A percentile compares a stretch with the other conserved stretches of the same genome.
Conservation (phyloP, 2,888 invertebrate species). For the Synergus itoensis region DNA sequence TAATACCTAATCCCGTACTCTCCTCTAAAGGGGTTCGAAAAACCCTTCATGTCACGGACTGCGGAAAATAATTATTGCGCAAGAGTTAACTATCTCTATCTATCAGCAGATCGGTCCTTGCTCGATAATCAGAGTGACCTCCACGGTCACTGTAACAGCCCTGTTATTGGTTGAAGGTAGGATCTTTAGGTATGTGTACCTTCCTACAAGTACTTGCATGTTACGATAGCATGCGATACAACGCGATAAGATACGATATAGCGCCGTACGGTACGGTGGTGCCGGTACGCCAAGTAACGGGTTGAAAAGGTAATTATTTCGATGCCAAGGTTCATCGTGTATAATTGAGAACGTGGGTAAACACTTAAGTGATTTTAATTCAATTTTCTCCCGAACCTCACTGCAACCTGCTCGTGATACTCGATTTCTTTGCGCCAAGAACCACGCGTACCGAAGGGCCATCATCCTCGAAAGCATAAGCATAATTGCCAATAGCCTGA, state of each 20-base stretch:
- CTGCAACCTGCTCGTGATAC: slow-evolving; percentile 60
- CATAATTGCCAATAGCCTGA: slow-evolving; percentile 49
- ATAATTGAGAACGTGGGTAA: slow-evolving; percentile 76
- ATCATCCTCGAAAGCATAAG: slow-evolving; percentile 47
- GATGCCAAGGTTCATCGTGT: slow-evolving; percentile 72
- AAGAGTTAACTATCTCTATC: slow-evolving; percentile 69
- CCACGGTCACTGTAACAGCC: slow-evolving; percentile 57
- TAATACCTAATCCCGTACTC: slow-evolving; percentile 69
- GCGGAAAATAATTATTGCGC: slow-evolving; percentile 75
- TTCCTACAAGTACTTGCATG: slow-evolving; percentile 47
- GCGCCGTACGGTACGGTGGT: slow-evolving; percentile 52
- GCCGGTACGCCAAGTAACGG: slow-evolving; percentile 64
- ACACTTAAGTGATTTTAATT: slow-evolving; percentile 74
- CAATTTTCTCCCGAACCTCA: slow-evolving; percentile 66
- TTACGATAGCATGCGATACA: slow-evolving; percentile 53
- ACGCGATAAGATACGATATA: slow-evolving; percentile 52
- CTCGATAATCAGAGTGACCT: slow-evolving; percentile 54
- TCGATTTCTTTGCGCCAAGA: slow-evolving; percentile 52
- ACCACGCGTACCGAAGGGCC: slow-evolving; percentile 48
- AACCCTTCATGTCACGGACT: slow-evolving; percentile 60
- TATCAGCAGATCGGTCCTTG: slow-evolving; percentile 60
- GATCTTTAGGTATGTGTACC: slow-evolving; percentile 43
- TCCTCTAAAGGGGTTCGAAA: slow-evolving; percentile 60
- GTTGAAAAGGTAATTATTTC: slow-evolving; percentile 73
- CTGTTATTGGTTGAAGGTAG: slow-evolving; percentile 48